Conservation (phyloP, 2,797 vertebrate species). For the Leptatherina wallacei region DNA sequence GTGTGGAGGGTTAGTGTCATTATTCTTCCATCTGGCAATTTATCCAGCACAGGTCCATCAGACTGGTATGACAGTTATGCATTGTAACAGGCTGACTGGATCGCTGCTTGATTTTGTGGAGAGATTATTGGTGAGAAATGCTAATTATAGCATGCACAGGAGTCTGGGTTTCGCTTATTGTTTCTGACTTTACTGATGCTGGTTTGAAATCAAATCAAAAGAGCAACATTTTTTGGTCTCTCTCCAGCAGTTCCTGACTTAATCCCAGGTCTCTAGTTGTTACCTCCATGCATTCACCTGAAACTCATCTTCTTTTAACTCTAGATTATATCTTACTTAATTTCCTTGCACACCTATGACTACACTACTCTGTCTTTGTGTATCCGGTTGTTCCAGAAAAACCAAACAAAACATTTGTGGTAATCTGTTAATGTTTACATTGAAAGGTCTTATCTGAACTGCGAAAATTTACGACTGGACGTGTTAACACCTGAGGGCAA, state of each 20-base stretch:
- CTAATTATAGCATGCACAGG: conserved; percentile 44
- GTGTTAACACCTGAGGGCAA: conserved; percentile 37
- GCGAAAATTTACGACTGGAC: conserved; percentile 17
- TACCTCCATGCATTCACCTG: not conserved
- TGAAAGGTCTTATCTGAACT: conserved; percentile 30
- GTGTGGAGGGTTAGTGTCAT: conserved; percentile 37
- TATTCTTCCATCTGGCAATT: conserved; percentile 56
- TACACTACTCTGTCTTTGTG: not conserved
- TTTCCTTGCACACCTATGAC: conserved; percentile 9
- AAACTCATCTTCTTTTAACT: conserved; percentile 22
- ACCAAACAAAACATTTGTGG: conserved; percentile 5
- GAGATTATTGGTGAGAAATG: conserved; percentile 45
- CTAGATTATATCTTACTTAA: conserved; percentile 20
- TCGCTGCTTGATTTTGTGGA: conserved; percentile 41
- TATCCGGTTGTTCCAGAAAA: conserved; percentile 9
- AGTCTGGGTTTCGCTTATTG: conserved; percentile 29
- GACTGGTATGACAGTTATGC: conserved; percentile 63
- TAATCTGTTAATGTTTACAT: not conserved
- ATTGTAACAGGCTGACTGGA: conserved; percentile 27
- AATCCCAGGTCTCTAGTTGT: conserved; percentile 21
- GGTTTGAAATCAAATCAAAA: conserved; percentile 20
- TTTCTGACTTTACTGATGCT: conserved; percentile 8
- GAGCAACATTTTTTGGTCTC: conserved; percentile 8
- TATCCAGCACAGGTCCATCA: conserved; percentile 33
- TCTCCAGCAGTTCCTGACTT: conserved; percentile 47